Evolutionary conservation across 2,888 invertebrate genomes (phyloP), one percentile per base, ranked within the genome.

Genomic region (Plagodis dolabraria): DNA sequence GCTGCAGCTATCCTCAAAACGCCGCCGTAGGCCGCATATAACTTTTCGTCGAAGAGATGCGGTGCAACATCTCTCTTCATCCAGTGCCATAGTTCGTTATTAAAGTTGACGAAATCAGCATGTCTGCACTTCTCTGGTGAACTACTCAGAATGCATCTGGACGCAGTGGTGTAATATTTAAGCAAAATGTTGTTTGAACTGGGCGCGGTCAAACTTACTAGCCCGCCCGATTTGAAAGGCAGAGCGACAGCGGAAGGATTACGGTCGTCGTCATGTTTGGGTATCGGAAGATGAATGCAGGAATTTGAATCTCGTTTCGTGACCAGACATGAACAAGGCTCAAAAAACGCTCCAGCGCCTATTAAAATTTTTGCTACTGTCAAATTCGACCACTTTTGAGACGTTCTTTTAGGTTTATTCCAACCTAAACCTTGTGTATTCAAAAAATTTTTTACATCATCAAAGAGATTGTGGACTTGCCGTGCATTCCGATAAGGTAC

Each of bases 71-170:
- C 85, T 11, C 82, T 80, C 65, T 90, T 89, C 88, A 92, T 85
- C 91, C 91, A 92, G 60, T 87, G 85, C 91, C 92, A 92, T 44
- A 92, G 65, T 33, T 87, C 89, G 54, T 85, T 88, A 63, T 92
- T 89, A 51, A 91, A 91, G 67, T 80, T 87, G 4, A 87, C 79
- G 50, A 90, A 90, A 68, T 92, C 92, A 0, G 77, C 59, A 65
- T 90, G 89, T 0, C 91, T 82, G 65, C 92, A 92, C 7, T 65
- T 72, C 43, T 69, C 57, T 1, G 92, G 89, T 1, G 92, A 91
- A 51, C 71, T 83, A 0, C 72, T 75, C 53, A 92, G 71, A 60
- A 92, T 85, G 53, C 92, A 92, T 48, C 85, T 80, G 2, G 88
- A 75, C 0, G 85, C 90, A 0, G 87, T 84, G 0, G 84, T 86